phyloP scores from a whole-genome alignment of 1,140 invertebrate species.

The Halictus rubicundus region DNA sequence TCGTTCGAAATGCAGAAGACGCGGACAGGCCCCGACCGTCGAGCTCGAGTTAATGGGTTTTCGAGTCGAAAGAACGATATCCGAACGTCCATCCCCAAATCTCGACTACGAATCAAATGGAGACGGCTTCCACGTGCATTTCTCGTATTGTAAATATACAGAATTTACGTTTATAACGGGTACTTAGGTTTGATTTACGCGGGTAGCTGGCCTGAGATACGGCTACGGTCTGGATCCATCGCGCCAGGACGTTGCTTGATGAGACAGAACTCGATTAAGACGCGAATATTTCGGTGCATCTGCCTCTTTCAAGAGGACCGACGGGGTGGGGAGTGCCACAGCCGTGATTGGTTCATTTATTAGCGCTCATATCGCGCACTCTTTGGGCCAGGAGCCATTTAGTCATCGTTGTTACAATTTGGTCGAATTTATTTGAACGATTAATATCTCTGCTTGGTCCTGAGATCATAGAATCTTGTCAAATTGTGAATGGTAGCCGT shows the following conservation, averaged over 20 bases:
- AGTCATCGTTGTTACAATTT: neutral
- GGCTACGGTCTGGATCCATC: neutral
- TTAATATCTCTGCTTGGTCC: no score
- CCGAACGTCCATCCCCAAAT: neutral
- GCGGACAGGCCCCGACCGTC: neutral
- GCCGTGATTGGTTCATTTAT: constrained; percentile 4
- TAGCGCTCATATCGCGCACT: neutral
- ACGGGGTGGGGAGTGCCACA: neutral
- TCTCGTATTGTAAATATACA: constrained; percentile 11
- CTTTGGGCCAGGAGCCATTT: neutral
- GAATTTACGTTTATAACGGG: constrained; percentile 27
- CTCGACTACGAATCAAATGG: neutral
- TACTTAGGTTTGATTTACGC: constrained; percentile 34
- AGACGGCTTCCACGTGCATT: neutral
- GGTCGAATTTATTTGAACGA: no score
- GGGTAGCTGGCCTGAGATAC: neutral
- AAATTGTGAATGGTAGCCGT: no score
- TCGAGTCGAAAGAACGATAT: neutral
- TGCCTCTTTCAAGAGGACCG: neutral
- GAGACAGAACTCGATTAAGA: constrained; percentile 4
- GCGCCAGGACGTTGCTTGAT: neutral
- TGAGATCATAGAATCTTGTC: no score
- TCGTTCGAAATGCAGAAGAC: neutral
- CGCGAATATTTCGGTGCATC: constrained; percentile 11
- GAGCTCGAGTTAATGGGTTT: no score